Evolutionary conservation across 2,888 invertebrate genomes (phyloP).

Genomic region (Drosophila greeni): DNA sequence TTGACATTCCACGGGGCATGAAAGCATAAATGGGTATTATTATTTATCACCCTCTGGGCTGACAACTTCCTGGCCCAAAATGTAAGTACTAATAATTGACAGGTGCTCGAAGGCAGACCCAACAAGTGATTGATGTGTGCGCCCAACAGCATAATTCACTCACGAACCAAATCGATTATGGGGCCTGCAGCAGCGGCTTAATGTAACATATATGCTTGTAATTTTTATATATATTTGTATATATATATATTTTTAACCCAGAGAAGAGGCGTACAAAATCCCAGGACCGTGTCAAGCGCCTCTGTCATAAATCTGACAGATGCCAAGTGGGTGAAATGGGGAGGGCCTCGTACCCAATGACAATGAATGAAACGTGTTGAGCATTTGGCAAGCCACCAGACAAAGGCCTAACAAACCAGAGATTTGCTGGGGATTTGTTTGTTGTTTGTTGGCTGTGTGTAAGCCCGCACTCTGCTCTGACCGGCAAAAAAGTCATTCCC

Average conservation of each 20-base stretch:
- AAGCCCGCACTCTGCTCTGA: slow-evolving; percentile 6
- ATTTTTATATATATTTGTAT: neutral
- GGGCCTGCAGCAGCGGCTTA: slow-evolving; percentile 6
- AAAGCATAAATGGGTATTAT: slow-evolving; percentile 12
- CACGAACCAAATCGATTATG: slow-evolving; percentile 26
- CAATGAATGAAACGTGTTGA: slow-evolving; percentile 61
- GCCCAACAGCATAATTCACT: slow-evolving; percentile 26
- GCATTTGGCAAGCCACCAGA: slow-evolving; percentile 61
- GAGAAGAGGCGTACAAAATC: neutral
- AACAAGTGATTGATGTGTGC: slow-evolving; percentile 36
- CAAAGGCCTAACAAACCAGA: slow-evolving; percentile 28
- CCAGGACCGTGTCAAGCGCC: slow-evolving; percentile 51
- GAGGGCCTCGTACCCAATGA: slow-evolving; percentile 18
- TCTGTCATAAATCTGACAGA: slow-evolving; percentile 62
- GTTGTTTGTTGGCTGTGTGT: slow-evolving; percentile 6
- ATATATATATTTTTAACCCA: slow-evolving; percentile 13
- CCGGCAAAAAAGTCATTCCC: slow-evolving; percentile 20
- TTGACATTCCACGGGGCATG: neutral
- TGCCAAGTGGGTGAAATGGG: slow-evolving; percentile 47
- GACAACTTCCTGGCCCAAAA: slow-evolving; percentile 16
- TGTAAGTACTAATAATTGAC: slow-evolving; percentile 38
- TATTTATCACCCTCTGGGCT: slow-evolving; percentile 23
- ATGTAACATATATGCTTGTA: slow-evolving; percentile 7
- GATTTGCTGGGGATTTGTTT: slow-evolving; percentile 44
- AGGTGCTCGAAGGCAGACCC: slow-evolving; percentile 29